Conservation (phyloP, 2,797 vertebrate species). For the Serranus cabrilla region DNA sequence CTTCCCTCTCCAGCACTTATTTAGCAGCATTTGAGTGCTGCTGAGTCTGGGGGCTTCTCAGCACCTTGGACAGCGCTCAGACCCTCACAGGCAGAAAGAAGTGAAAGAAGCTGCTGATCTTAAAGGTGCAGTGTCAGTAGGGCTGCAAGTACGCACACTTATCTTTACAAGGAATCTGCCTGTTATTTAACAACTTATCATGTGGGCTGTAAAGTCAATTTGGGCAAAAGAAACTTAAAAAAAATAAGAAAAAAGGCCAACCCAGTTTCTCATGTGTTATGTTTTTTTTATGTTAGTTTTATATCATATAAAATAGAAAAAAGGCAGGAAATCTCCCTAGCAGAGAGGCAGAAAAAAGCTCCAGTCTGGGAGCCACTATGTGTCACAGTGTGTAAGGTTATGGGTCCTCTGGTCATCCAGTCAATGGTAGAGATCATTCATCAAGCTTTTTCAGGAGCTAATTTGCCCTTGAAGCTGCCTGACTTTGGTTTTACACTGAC, state of each 20-base stretch:
- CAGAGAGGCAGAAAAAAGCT: too few species aligned
- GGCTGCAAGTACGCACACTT: too few species aligned
- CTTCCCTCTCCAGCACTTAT: background rate
- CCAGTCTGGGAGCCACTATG: background rate
- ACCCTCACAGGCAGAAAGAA: background rate
- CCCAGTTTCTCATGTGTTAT: too few species aligned
- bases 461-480: background rate
- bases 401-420: slow-evolving; percentile 1
- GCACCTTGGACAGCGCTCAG: slow-evolving; percentile 32
- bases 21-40: slow-evolving; percentile 3
- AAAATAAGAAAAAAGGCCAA: too few species aligned
- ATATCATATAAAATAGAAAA: too few species aligned
- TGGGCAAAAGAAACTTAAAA: too few species aligned
- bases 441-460: background rate
- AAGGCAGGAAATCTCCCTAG: too few species aligned
- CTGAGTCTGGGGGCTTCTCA: slow-evolving; percentile 25
- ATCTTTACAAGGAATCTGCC: too few species aligned
- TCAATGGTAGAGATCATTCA: background rate
- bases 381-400: background rate
- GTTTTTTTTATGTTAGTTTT: too few species aligned
- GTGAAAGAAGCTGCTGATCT: background rate
- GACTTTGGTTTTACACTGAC: slow-evolving; percentile 52
- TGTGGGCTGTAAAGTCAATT: too few species aligned
- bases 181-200: too few species aligned
- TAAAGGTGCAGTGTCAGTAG: background rate